Percentiles rank a stretch among this genome's conserved stretches.
These are phyloP conservation scores for Apodemia arnacis DNA, from an alignment of 2,888 invertebrate genomes.

Conservation along the genomic window DNA sequence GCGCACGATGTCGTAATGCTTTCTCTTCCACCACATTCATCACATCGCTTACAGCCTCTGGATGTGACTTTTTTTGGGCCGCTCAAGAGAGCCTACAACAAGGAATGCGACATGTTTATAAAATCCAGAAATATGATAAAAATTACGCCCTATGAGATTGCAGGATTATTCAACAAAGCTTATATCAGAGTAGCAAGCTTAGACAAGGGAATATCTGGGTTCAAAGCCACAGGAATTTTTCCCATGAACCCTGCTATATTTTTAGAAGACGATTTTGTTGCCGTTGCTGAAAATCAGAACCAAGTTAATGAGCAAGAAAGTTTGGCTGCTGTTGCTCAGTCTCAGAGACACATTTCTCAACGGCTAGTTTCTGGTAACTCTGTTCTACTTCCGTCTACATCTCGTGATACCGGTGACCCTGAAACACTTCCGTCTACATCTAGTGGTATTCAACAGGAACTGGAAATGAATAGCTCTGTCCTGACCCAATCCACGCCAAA, in stretches of 20 bases:
- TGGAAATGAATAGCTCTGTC: too few species aligned
- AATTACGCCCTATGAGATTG: slow-evolving; percentile 77
- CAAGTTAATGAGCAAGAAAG: too few species aligned
- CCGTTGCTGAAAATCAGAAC: too few species aligned
- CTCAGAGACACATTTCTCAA: too few species aligned
- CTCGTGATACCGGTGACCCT: too few species aligned
- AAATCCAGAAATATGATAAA: slow-evolving; percentile 46
- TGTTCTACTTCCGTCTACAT: too few species aligned
- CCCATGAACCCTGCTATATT: slow-evolving; percentile 83
- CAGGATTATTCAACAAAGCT: slow-evolving; percentile 46
- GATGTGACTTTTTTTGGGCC: slow-evolving; percentile 81
- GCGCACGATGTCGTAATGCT: slow-evolving; percentile 64
- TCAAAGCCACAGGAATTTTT: slow-evolving; percentile 80
- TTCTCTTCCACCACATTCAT: slow-evolving; percentile 83
- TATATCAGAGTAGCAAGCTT: slow-evolving; percentile 47
- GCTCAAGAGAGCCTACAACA: slow-evolving; percentile 75
- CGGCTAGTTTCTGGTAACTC: too few species aligned
- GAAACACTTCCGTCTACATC: too few species aligned
- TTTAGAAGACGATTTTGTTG: too few species aligned
- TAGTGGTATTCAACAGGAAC: too few species aligned
- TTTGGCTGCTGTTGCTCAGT: too few species aligned
- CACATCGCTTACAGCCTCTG: slow-evolving; percentile 82
- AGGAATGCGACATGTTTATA: slow-evolving; percentile 78
- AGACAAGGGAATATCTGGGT: slow-evolving; percentile 70
- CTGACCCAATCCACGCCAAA: too few species aligned